phyloP scores from a whole-genome alignment of 2,888 invertebrate genomes.

The Ypsolopha sequella region DNA sequence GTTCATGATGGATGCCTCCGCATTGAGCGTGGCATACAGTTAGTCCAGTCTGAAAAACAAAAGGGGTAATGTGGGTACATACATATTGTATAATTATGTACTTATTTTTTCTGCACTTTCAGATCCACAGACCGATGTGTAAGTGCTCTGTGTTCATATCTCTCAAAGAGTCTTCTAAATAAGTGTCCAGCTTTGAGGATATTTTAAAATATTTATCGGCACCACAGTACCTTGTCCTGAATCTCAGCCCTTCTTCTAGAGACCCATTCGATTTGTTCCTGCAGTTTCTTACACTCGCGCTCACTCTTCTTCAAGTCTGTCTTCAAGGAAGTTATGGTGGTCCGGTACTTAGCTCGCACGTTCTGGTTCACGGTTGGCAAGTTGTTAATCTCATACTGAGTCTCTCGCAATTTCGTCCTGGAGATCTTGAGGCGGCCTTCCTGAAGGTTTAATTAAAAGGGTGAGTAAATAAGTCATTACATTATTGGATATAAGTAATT shows the following conservation, averaged over 20 bases:
- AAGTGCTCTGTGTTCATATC: no score
- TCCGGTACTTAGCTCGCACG: conserved; percentile 37
- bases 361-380: conserved; percentile 51
- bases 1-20: no score
- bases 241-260: conserved; percentile 47
- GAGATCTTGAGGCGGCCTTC: conserved; percentile 54
- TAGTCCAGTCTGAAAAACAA: no score
- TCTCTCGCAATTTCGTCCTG: conserved; percentile 54
- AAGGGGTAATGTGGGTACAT: no score
- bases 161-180: no score
- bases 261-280: conserved; percentile 62
- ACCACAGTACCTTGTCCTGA: conserved; percentile 29
- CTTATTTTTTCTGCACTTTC: no score
- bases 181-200: no score
- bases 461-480: background rate
- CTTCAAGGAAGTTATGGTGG: conserved; percentile 47
- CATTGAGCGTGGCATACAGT: no score
- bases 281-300: conserved; percentile 51
- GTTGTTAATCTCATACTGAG: conserved; percentile 55
- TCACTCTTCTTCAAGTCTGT: conserved; percentile 43
- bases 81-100: no score
- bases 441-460: conserved; percentile 17
- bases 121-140: no score
- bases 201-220: no score
- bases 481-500: background rate